Conservation (phyloP, 2,797 vertebrate species). For the Geotrypetes seraphini region DNA sequence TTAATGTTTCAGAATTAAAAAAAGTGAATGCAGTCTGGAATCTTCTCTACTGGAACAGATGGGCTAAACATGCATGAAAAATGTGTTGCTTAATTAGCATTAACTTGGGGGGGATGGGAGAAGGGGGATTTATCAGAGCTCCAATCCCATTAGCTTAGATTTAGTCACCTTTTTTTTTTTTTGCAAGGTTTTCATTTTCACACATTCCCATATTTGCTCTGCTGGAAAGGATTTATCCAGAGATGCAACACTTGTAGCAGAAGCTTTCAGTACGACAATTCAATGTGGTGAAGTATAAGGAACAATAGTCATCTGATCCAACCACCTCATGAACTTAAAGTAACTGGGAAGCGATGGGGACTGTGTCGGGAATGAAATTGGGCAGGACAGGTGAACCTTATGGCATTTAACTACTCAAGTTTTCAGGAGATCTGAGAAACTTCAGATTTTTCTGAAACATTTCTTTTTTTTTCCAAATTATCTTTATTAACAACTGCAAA, state of each 20-base stretch:
- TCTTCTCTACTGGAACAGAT: background rate
- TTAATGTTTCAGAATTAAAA: background rate
- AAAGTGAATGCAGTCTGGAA: background rate
- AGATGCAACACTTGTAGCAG: background rate
- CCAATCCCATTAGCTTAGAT: background rate
- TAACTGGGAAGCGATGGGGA: no score
- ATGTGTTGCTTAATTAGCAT: background rate
- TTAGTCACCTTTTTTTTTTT: background rate
- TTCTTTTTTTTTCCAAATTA: no score
- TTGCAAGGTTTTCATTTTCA: rapidly evolving
- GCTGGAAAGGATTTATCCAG: background rate
- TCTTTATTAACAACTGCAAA: no score
- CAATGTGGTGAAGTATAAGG: no score
- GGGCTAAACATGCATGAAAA: background rate
- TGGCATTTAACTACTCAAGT: no score
- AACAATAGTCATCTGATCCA: no score
- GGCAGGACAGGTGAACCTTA: no score
- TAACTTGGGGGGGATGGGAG: background rate
- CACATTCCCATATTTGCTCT: background rate
- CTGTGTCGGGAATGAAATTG: no score
- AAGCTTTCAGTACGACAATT: rapidly evolving
- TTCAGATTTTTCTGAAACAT: background rate
- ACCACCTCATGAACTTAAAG: no score
- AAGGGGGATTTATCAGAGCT: no score
- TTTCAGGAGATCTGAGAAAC: background rate